Base-by-base conservation (phyloP, 2,113 vertebrate species). In the Rhinoptilus africanus region DNA sequence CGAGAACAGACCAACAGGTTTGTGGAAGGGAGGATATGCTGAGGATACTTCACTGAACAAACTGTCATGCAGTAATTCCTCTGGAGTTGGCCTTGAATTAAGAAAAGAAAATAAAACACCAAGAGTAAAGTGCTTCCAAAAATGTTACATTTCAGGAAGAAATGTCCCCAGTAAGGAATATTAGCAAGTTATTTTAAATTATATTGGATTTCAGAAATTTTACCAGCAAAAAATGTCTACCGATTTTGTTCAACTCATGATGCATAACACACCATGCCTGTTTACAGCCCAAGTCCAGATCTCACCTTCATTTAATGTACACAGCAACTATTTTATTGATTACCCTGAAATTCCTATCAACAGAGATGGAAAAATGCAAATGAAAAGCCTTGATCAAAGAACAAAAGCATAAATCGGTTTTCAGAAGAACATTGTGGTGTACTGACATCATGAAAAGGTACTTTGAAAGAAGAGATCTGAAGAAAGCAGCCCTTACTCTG, bases 1-100 rank as follows among this genome's bases (percentile, higher is more conserved):
- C 8, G 99, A 99, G 96, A 99, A 99, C 34, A 99, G 98, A 94
- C 97, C 93, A n/a, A 98, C 97, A 48, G 99, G 98, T 92, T 98
- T 99, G 85, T 97, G 97, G 95, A 98, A 99, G 12, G 98, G 97
- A 11, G 95, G 96, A 80, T 99, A 99, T 51, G 97, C 88, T 83
- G 97, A 87, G 13, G 98, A 98, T 62, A 99, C 88, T 57, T 98
- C 98, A 97, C 86, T 95, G 93, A 99, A 99, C 48, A 99, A 97
- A 24, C 84, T 76, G 94, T 99, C 98, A 88, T 89, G 87, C 51
- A 99, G 97, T 57, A 99, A 94, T 88, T 99, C 98, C 39, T 98
- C 98, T 91, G 99, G 98, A 66, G 99, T 99, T 78, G 98, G 98
- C 89, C 99, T 99, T 91, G n/a, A 92, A 66, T 78, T 57, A 39